phyloP scores from a whole-genome alignment of 2,888 invertebrate species.

The Mellilla xanthometata region DNA sequence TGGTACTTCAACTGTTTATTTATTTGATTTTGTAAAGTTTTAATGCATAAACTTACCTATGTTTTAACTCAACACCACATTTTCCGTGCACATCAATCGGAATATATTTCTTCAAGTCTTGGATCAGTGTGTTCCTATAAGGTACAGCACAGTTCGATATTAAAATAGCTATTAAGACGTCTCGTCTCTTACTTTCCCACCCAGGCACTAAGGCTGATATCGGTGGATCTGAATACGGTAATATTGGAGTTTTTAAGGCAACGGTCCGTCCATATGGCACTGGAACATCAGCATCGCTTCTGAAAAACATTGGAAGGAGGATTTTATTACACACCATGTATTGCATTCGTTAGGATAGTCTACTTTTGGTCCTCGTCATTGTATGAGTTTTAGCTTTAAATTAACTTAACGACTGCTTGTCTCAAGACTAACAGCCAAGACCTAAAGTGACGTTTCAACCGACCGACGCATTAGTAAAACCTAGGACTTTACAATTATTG shows the following conservation, averaged over 20 bases:
- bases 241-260: constrained; percentile 30
- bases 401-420: too few relatives aligned
- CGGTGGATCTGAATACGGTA: constrained; percentile 6
- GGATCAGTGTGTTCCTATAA: constrained; percentile 77
- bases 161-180: constrained; percentile 77
- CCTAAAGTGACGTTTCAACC: too few relatives aligned
- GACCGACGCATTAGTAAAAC: too few relatives aligned
- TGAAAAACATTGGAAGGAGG: too few relatives aligned
- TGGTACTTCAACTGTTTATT: too few relatives aligned
- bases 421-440: too few relatives aligned
- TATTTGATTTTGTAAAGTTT: neutral
- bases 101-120: constrained; percentile 82
- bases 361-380: too few relatives aligned
- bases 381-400: too few relatives aligned
- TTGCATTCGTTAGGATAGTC: too few relatives aligned
- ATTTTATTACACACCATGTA: too few relatives aligned
- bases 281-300: constrained; percentile 85
- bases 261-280: constrained; percentile 85
- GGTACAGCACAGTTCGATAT: constrained; percentile 82
- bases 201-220: constrained; percentile 47
- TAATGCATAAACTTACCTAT: constrained; percentile 23
- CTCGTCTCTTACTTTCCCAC: constrained; percentile 67
- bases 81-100: constrained; percentile 81
- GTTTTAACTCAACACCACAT: constrained; percentile 64
- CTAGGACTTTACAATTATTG: too few relatives aligned